These are phyloP conservation scores for Eupithecia inturbata DNA, from an alignment of 2,888 invertebrate species.

Conservation along the genomic window DNA sequence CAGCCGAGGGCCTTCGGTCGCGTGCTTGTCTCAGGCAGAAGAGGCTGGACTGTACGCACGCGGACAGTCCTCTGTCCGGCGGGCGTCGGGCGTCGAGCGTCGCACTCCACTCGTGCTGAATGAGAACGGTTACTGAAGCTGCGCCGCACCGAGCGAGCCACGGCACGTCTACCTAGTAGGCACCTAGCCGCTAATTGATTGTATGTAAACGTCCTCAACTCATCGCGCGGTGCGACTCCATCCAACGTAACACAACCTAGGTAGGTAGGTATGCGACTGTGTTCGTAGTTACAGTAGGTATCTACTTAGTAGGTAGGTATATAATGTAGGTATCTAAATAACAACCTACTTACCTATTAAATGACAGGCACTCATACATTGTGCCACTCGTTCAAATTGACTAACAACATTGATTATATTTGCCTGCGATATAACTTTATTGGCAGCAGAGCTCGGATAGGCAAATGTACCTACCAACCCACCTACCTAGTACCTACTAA, in stretches of 20 bases:
- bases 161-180: neutral
- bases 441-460: neutral
- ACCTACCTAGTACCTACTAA: no score
- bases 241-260: neutral
- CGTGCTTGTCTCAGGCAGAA: no score
- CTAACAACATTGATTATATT: neutral
- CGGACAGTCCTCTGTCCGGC: no score
- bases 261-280: no score
- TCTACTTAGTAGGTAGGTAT: neutral
- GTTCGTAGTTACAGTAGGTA: no score
- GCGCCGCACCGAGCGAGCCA: neutral
- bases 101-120: no score
- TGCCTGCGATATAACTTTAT: neutral
- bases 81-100: no score
- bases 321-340: neutral
- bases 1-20: no score
- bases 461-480: no score
- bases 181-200: neutral
- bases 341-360: neutral
- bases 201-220: neutral
- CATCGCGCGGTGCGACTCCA: neutral
- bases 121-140: neutral
- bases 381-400: neutral
- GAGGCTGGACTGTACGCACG: no score
- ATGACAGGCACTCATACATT: neutral